These are phyloP conservation scores for Otocyon megalotis DNA, from an alignment of 2,113 vertebrate species.

Conservation along the genomic window DNA sequence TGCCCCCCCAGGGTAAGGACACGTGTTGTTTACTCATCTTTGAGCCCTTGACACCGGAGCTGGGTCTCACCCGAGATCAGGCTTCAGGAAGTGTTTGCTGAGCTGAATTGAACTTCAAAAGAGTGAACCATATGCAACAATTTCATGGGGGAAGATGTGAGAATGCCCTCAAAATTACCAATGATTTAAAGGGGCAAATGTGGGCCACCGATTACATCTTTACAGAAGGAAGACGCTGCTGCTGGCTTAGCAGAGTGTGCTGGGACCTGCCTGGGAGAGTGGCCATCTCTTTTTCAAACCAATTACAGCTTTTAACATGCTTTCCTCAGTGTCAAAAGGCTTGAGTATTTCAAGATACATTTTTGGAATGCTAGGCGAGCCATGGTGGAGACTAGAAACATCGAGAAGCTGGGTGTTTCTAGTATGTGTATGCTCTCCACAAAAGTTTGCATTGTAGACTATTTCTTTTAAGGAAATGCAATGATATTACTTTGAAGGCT, in stretches of 20 bases:
- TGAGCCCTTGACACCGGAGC: background rate
- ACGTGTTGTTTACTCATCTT: background rate
- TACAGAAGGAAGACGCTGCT: background rate
- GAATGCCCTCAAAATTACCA: too few relatives aligned
- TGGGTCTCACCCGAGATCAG: background rate
- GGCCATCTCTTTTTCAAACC: background rate
- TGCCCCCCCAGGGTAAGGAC: background rate
- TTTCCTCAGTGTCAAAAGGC: background rate
- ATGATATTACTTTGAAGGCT: background rate
- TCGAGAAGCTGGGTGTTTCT: background rate
- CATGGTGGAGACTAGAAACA: background rate
- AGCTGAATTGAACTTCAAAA: background rate
- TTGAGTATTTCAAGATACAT: constrained; percentile 25
- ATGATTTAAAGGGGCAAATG: background rate
- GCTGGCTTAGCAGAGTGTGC: background rate
- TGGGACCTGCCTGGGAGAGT: background rate
- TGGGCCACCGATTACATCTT: fast-evolving
- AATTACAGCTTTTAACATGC: background rate
- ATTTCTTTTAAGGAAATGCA: background rate
- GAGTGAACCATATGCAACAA: background rate
- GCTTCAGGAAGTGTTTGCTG: background rate
- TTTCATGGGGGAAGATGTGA: too few relatives aligned
- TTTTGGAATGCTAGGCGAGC: constrained; percentile 22
- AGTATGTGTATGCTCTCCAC: background rate
- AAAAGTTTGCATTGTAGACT: background rate